phyloP scores from a whole-genome alignment of 37 sponge, comb jelly and placozoan genomes.

The Spongia lamella region DNA sequence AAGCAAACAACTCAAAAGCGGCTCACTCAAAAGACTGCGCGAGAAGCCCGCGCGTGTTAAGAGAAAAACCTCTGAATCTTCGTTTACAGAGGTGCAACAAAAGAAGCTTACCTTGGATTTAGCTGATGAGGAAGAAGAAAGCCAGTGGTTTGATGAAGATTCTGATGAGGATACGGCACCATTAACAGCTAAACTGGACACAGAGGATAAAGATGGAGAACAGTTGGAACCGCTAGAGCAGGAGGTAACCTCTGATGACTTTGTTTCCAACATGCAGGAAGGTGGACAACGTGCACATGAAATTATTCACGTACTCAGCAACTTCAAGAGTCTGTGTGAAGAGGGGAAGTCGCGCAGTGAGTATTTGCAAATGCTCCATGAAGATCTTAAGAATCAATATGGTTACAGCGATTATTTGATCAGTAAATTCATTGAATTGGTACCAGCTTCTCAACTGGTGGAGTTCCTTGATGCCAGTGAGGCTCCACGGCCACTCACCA shows the following conservation, averaged over 20 bases:
- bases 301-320: constrained; percentile 73
- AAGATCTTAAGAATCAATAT: constrained; percentile 87
- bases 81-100: constrained; percentile 12
- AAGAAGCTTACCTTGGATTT: constrained; percentile 21
- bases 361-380: constrained; percentile 60
- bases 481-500: constrained; percentile 88
- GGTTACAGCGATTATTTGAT: constrained; percentile 91
- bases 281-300: constrained; percentile 59
- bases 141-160: constrained; percentile 12
- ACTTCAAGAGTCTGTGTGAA: constrained; percentile 82
- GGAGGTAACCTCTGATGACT: constrained; percentile 14
- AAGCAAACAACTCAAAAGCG: constrained; percentile 32
- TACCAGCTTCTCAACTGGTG: constrained; percentile 73
- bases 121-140: constrained; percentile 12
- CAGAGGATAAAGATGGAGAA: neutral
- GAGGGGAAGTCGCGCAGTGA: constrained; percentile 69
- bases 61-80: neutral
- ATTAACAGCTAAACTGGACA: neutral
- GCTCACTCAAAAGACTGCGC: constrained; percentile 27
- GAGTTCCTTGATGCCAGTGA: constrained; percentile 95
- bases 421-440: constrained; percentile 70
- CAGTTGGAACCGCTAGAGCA: constrained; percentile 5
- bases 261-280: too few species aligned
- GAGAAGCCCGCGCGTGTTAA: neutral
- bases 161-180: constrained; percentile 35